Conservation (phyloP, 2,888 invertebrate genomes). For the Coecobrya sp. region DNA sequence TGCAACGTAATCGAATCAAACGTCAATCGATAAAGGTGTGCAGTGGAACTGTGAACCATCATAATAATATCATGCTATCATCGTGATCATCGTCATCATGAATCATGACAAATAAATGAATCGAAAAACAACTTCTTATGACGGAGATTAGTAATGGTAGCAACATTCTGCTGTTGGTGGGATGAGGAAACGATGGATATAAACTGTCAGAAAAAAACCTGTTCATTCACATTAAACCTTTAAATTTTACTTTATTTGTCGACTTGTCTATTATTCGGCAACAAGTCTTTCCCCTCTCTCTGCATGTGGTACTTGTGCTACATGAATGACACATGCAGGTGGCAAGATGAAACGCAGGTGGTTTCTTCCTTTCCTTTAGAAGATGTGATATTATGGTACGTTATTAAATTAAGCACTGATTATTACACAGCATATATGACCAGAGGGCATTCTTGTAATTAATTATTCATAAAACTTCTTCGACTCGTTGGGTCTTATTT, state of each 20-base stretch:
- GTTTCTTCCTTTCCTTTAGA: background rate
- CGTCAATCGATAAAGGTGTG: background rate
- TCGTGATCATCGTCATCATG: slow-evolving; percentile 4
- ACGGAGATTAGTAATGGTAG: background rate
- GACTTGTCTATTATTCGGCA: background rate
- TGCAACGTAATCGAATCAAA: background rate
- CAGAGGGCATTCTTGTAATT: background rate
- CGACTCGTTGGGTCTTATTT: background rate
- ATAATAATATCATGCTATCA: background rate
- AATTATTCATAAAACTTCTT: background rate
- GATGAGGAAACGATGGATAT: slow-evolving; percentile 15
- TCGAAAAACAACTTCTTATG: slow-evolving; percentile 2
- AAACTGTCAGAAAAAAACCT: slow-evolving; percentile 20
- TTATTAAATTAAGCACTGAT: background rate
- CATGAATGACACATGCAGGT: slow-evolving; percentile 32
- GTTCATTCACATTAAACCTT: slow-evolving; percentile 1
- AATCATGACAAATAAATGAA: background rate
- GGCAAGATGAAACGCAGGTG: background rate
- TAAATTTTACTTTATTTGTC: background rate
- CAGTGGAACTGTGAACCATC: background rate
- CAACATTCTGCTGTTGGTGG: background rate
- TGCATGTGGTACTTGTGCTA: slow-evolving; percentile 5
- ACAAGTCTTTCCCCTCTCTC: background rate
- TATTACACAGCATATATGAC: background rate
- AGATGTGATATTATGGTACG: background rate